Evolutionary conservation across 1,140 invertebrate species (phyloP), one percentile per base, ranked within the genome.

Genomic region (Nephila pilipes): DNA sequence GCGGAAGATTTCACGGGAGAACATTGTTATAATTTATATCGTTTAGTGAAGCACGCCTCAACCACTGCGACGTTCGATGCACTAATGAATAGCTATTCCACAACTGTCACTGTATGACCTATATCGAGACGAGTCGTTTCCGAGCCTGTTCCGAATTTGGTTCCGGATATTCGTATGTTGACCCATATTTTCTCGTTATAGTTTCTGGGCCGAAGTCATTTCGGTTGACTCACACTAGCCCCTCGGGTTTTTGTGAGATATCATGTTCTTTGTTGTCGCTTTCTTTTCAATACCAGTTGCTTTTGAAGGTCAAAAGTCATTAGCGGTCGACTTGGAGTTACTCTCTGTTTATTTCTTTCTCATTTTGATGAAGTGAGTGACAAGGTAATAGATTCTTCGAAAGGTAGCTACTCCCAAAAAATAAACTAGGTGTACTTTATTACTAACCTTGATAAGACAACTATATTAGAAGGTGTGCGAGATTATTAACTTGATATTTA

Each of bases 211-310:
- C 46, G 46, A 10, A 46, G 46, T 46, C 58, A 60, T 60, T 60
- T 60, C 58, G 58, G 58, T 60, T 60, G 58, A 60, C 58, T 60
- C 58, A 60, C 22, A 60, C 58, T 46, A 10, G 46, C 46, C 46
- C 46, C 46, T 6, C 12, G 46, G 8, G 46, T 46, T 10, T 46
- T 46, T 46, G 46, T 46, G 58, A 60, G 58, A 60, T 60, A 60
- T 60, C 58, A 60, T 22, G 58, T 60, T 60, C 58, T 60, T 60
- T 60, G 58, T 60, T 60, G 58, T 60, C 58, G 58, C 58, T 60
- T 60, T 60, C 46, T 46, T 46, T 46, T 46, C 6, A 46, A 46
- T 10, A 46, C 6, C 46, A 46, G 46, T 46, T 46, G 46, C 46
- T 46, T 46, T 60, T 60, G 58, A 22, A 60, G 58, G 58, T 60